Conservation (phyloP, 2,888 invertebrate genomes). For the Drosophila siamana region DNA sequence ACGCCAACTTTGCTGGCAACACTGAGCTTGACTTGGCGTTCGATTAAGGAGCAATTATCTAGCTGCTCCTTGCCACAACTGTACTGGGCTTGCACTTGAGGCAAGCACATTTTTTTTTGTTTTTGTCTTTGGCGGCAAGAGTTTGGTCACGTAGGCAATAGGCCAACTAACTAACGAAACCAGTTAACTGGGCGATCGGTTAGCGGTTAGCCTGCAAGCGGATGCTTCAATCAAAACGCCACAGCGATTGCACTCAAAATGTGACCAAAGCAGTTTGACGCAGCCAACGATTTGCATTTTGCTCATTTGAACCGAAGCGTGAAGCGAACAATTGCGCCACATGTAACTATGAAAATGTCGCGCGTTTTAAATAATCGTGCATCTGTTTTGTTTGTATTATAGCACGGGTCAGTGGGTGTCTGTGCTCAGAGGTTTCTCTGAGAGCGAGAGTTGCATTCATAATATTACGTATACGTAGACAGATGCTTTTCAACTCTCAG, state of each 20-base stretch:
- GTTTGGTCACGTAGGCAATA: conserved; percentile 71
- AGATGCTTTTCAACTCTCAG: conserved; percentile 23
- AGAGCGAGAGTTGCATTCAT: not conserved
- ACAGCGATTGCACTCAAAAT: conserved; percentile 10
- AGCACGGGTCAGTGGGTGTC: conserved; percentile 25
- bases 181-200: conserved; percentile 46
- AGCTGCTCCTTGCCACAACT: conserved; percentile 32
- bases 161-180: conserved; percentile 49
- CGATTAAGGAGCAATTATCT: conserved; percentile 48
- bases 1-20: conserved; percentile 30
- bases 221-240: not conserved
- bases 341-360: conserved; percentile 13
- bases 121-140: conserved; percentile 15
- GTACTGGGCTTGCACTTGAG: conserved; percentile 28
- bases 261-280: conserved; percentile 16
- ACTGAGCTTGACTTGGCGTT: conserved; percentile 20
- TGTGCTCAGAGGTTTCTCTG: not conserved
- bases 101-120: too few relatives aligned
- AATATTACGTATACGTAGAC: conserved; percentile 12
- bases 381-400: not conserved
- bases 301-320: conserved; percentile 24
- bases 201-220: conserved; percentile 1
- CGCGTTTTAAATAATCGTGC: not conserved
- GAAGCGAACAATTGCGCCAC: conserved; percentile 18
- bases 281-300: conserved; percentile 45